Base-by-base conservation (phyloP, 2,113 vertebrate genomes). In the Tupaia tana region DNA sequence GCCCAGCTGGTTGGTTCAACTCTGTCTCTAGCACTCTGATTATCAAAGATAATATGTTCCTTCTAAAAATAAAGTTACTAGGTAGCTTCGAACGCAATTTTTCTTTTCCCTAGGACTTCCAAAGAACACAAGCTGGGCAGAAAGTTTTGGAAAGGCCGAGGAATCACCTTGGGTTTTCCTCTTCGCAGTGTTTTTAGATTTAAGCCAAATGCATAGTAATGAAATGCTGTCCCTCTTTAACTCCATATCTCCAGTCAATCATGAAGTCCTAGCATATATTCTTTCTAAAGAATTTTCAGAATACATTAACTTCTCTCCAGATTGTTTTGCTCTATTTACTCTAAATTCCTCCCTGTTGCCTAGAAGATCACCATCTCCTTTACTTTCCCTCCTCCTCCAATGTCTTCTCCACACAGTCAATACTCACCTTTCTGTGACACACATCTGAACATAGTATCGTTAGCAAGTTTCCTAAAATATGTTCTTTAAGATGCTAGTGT, bases 241-340 rank as follows among this genome's bases (percentile, higher is more conserved):
- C 2, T 6, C 43, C 18, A 31, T 4, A 12, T 13, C 11, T 75
- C 34, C 19, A 86, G 7, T 16, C 66, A 27, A n/a, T 75, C 29
- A 19, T 75, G 87, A 79, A 71, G 12, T 70, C 9, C 56, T 79
- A 75, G 87, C 12, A 71, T 4, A 29, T 67, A 56, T 25, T 1
- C 6, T 79, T 92, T 86, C 25, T 73, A 84, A 91, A 74, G 29
- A 43, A 15, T 10, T 94, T 56, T 96, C 85, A 79, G 80, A 89
- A 80, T 54, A n/a, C 22, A 66, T 34, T 19, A 90, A 63, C 4
- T 56, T 93, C 11, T 84, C 31, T 24, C 14, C 13, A 34, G 2
- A 25, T 22, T 11, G 22, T 74, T 86, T 78, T 64, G 69, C 34
- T 80, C 86, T 54, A 34, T 91, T 93, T 63, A 25, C 29, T 84